A percentile compares a stretch with the other conserved stretches of the same genome.
Evolutionary conservation across 64 coral and sea anemone species (phyloP).

Genomic region (Actinia tenebrosa): DNA sequence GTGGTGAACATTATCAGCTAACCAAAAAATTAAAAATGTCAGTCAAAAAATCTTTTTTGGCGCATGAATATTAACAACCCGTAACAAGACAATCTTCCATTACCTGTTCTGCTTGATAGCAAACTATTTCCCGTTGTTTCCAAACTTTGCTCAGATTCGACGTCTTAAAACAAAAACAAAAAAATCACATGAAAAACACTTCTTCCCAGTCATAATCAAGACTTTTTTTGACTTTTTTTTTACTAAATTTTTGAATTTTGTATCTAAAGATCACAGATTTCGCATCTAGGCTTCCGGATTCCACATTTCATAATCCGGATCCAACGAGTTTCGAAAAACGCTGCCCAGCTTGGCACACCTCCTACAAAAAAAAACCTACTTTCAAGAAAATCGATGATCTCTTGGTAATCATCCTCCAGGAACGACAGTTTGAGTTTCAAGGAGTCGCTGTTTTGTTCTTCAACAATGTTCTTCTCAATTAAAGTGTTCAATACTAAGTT

Average conservation of each 20-base stretch:
- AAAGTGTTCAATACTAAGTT: not conserved
- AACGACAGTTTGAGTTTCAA: not conserved
- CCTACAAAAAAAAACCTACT: not conserved
- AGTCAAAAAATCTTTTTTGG: too few species aligned
- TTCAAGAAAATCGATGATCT: not conserved
- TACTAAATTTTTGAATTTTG: too few species aligned
- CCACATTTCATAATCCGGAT: too few species aligned
- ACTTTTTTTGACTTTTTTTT: too few species aligned
- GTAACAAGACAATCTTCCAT: not conserved
- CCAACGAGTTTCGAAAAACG: too few species aligned
- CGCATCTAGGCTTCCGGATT: too few species aligned
- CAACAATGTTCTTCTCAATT: not conserved
- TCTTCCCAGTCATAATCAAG: too few species aligned
- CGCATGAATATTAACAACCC: not conserved
- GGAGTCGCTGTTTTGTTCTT: not conserved
- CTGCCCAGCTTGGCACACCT: too few species aligned
- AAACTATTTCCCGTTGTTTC: not conserved
- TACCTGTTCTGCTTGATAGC: not conserved
- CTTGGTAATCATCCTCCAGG: not conserved
- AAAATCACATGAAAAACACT: not conserved
- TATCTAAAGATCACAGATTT: too few species aligned
- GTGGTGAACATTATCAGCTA: too few species aligned
- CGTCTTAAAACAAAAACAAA: not conserved
- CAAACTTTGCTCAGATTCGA: constrained; percentile 15
- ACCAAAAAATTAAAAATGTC: not conserved